Conservation (phyloP, 2,113 vertebrate species). For the Otus sunia region DNA sequence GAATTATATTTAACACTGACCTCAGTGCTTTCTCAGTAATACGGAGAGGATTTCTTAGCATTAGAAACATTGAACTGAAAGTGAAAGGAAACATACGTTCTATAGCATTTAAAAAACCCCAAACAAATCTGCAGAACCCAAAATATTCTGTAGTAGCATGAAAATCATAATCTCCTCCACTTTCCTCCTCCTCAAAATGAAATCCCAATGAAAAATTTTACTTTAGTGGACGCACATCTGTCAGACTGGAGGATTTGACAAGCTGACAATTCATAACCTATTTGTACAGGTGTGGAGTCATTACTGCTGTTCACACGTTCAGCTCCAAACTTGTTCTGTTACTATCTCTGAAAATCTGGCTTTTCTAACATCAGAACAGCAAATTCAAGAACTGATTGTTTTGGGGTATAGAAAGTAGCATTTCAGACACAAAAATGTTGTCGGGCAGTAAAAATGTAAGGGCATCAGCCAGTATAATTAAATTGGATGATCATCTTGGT, state of each 20-base stretch:
- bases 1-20: neutral
- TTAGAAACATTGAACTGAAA: neutral
- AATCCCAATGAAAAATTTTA: neutral
- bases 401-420: neutral
- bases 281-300: neutral
- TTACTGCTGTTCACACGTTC: neutral
- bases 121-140: neutral
- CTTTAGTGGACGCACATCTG: neutral
- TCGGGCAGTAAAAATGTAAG: neutral
- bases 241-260: neutral
- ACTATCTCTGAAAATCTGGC: neutral
- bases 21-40: neutral
- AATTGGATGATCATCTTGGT: neutral
- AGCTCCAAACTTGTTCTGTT: neutral
- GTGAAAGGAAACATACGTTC: neutral
- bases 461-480: neutral
- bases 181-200: neutral
- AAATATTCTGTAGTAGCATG: neutral
- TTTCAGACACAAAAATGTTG: neutral
- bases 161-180: neutral
- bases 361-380: neutral
- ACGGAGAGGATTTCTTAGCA: neutral
- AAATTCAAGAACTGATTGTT: neutral
- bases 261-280: neutral
- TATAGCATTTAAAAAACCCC: rapidly evolving